Conservation (phyloP, 2,888 invertebrate species). For the Digitonthophagus gazella region DNA sequence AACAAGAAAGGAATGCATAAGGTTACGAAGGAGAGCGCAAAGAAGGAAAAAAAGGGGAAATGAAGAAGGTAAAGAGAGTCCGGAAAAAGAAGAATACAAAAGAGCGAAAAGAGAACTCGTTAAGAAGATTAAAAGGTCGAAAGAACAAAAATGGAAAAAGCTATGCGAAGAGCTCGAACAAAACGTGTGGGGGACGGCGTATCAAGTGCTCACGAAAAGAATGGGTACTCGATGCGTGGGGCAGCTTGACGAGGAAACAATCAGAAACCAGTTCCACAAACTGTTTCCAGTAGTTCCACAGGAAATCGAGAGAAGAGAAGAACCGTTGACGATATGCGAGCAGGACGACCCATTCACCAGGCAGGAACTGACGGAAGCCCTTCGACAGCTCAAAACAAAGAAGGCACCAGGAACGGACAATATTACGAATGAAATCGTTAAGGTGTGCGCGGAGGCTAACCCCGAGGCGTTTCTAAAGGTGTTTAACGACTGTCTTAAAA, state of each 20-base stretch:
- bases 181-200: slow-evolving; percentile 13
- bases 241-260: background rate
- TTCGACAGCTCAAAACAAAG: background rate
- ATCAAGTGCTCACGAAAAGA: background rate
- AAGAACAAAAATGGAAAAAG: background rate
- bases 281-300: background rate
- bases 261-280: background rate
- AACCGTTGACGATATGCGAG: background rate
- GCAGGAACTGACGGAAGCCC: background rate
- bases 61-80: background rate
- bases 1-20: background rate
- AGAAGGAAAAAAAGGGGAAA: background rate
- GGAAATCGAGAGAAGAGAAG: background rate
- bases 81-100: background rate
- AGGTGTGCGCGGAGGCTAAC: background rate
- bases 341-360: background rate
- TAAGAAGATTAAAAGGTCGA: background rate
- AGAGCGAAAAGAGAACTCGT: background rate
- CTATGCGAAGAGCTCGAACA: slow-evolving; percentile 10
- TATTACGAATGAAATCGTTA: background rate
- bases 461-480: background rate
- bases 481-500: background rate
- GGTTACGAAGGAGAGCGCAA: background rate
- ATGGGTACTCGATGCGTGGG: background rate
- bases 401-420: background rate